Evolutionary conservation across 1,140 invertebrate genomes (phyloP).

Genomic region (Drosophila willistoni): DNA sequence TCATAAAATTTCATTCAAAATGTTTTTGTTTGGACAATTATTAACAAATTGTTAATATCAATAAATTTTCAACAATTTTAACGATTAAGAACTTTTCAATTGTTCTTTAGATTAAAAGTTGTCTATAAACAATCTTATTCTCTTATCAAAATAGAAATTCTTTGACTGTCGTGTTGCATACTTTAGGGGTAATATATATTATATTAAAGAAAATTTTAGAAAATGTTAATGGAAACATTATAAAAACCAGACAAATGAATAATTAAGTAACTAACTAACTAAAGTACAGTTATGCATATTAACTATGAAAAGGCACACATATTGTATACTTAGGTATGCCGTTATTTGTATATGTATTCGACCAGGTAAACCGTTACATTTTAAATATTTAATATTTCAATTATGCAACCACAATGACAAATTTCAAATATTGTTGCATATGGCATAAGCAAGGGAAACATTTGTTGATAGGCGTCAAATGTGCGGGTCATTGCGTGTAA

Average conservation of each 20-base stretch:
- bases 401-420: conserved; percentile 70
- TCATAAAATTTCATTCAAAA: background rate
- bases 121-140: too few species aligned
- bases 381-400: conserved; percentile 76
- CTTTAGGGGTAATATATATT: too few species aligned
- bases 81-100: too few species aligned
- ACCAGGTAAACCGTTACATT: conserved; percentile 41
- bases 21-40: background rate
- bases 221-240: too few species aligned
- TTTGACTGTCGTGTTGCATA: too few species aligned
- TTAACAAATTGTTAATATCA: background rate
- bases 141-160: too few species aligned
- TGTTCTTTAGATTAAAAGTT: too few species aligned
- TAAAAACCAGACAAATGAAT: background rate
- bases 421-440: conserved; percentile 37
- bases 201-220: too few species aligned
- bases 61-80: too few species aligned
- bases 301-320: background rate
- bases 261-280: background rate
- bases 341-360: background rate
- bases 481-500: conserved; percentile 41
- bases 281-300: conserved; percentile 4
- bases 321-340: background rate
- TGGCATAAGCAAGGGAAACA: conserved; percentile 18
- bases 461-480: conserved; percentile 31